Evolutionary conservation across 2,797 vertebrate genomes (phyloP), one percentile per base, ranked within the genome.

Genomic region (Philypnodon macrostomus): DNA sequence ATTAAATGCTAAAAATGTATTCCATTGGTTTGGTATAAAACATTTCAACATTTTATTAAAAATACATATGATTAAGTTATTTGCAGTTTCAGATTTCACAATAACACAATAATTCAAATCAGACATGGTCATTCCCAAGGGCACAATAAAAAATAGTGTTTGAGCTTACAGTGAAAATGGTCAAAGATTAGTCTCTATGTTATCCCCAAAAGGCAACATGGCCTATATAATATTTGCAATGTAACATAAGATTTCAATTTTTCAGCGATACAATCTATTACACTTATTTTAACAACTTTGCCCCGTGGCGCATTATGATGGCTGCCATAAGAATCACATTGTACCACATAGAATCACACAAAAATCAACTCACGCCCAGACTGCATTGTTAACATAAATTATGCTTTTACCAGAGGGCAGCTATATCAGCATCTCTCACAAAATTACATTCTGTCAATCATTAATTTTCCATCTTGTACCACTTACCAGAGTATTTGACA

Each of bases 231-330:
- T n/a, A 48, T 84, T 83, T 77, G 34, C 53, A 66, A 38, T 56
- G 75, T 80, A 83, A 82, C 67, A 38, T 59, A 53, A 74, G 70
- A 78, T 66, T 57, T 57, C 51, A 53, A 69, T 60, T 62, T 59
- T 68, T 32, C 21, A 30, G 26, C 35, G 61, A 75, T 73, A 53
- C 47, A 58, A 79, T 83, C 61, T 67, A 27, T 69, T 48, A 58
- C 53, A 70, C 37, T 69, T 64, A 41, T 42, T 37, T 41, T 36
- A 47, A 73, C 36, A 36, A 16, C 38, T 66, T 31, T n/a, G 13
- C 56, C 66, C 67, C 53, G n/a, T 63, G 70, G 67, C 69, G 48
- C 31, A 57, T 18, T 9, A 56, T 58, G 48, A 53, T 63, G 37
- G 60, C 35, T 50, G 35, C 50, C 23, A 32, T 48, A 37, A 66